Base-by-base conservation (phyloP, 2,888 invertebrate species). In the Heliconius ismenius region DNA sequence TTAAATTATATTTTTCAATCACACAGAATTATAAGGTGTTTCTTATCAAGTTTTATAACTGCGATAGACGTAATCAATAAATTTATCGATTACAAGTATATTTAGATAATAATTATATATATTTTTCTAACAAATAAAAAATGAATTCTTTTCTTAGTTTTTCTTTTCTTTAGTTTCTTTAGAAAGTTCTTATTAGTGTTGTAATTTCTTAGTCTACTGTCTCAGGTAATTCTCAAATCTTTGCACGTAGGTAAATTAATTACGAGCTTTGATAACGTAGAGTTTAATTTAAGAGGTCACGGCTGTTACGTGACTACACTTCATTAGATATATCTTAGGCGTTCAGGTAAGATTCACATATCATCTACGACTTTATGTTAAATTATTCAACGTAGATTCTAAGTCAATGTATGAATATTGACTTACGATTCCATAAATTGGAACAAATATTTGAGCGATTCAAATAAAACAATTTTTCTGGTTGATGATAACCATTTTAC, bases 211-310 rank as follows among this genome's bases (percentile, higher is more conserved):
- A 73, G 65, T 49, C 60, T 60, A 32, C 68, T 69, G 43, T 62
- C 39, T 72, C n/a, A 74, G 63, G 77, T 75, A 68, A 68, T 83
- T 83, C 84, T 83, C 86, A 83, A 87, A 82, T 80, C 88, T 78
- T 83, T 79, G 83, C 87, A 89, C 87, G 86, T 88, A 86, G 88
- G 87, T 85, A 83, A 88, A 90, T 90, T 87, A 90, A 90, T 89
- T 89, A 89, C 84, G 83, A 81, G 83, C 84, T 84, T 84, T 85
- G 90, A 91, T 90, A 90, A 87, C 87, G 86, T 84, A 86, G 83
- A 86, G 83, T 87, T 83, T 89, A 88, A 91, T 91, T 90, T 88
- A 90, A 84, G 85, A 85, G 88, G 86, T 81, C 82, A 79, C 78
- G 78, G 76, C 76, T 73, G 49, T 58, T 81, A 82, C 82, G 82